A percentile compares a stretch with the other conserved stretches of the same genome.
Evolutionary conservation across 2,888 invertebrate genomes (phyloP).

Genomic region (Creontiades dilutus): DNA sequence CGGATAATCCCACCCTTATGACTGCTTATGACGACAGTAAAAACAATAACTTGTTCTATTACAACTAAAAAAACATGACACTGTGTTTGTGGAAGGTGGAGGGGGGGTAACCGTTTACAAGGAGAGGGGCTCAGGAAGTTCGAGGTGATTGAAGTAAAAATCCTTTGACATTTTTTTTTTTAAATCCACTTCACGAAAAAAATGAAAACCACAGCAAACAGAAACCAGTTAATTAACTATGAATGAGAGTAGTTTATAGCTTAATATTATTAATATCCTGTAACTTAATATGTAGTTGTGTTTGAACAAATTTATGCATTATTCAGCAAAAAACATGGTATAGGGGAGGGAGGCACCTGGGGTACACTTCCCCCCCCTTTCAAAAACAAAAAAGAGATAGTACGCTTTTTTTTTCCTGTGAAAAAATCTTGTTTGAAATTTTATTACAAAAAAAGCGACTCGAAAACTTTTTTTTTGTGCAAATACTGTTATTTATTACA

Average conservation of each 20-base stretch:
- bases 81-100: constrained; percentile 38
- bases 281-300: constrained; percentile 72
- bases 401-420: constrained; percentile 65
- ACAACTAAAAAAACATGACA: constrained; percentile 67
- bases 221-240: constrained; percentile 72
- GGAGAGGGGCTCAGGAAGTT: constrained; percentile 48
- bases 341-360: constrained; percentile 22
- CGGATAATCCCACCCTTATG: constrained; percentile 71
- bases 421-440: constrained; percentile 52
- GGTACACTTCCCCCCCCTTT: not conserved
- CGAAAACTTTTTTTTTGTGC: constrained; percentile 72
- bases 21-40: constrained; percentile 66
- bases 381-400: constrained; percentile 57
- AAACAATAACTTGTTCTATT: constrained; percentile 67
- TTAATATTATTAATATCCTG: constrained; percentile 73
- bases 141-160: constrained; percentile 46
- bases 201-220: constrained; percentile 74
- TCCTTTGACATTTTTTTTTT: constrained; percentile 26
- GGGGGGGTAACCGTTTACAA: constrained; percentile 62
- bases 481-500: constrained; percentile 75
- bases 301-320: constrained; percentile 68
- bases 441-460: constrained; percentile 69
- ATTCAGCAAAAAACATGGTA: constrained; percentile 63
- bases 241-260: constrained; percentile 72
- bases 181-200: constrained; percentile 66